Conservation (phyloP, 2,797 vertebrate genomes). For the Argya squamiceps region DNA sequence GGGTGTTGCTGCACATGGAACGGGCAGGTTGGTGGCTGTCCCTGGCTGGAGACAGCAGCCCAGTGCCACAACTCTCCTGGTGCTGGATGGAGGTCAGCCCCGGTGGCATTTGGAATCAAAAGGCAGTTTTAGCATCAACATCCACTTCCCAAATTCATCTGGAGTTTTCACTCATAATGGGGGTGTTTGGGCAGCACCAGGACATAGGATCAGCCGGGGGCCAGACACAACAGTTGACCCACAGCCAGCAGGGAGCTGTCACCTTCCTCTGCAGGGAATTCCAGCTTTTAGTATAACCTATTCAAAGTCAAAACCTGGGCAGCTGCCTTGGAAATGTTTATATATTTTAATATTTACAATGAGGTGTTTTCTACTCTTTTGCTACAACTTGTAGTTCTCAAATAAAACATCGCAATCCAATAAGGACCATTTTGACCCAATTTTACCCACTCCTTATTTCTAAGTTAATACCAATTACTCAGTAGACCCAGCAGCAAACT, state of each 20-base stretch:
- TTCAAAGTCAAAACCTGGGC: not conserved
- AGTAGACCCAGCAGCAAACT: not conserved
- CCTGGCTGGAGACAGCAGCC: rapidly evolving
- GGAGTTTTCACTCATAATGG: rapidly evolving
- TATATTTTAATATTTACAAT: not conserved
- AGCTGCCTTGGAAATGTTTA: not conserved
- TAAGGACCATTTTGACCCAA: not conserved
- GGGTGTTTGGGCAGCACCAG: not conserved
- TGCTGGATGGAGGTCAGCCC: not conserved
- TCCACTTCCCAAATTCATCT: not conserved
- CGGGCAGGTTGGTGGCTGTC: not conserved
- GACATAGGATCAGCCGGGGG: rapidly evolving
- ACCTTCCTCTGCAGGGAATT: not conserved
- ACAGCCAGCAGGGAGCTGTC: rapidly evolving
- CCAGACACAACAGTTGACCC: rapidly evolving
- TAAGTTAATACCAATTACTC: not conserved
- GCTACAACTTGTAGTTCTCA: not conserved
- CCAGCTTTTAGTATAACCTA: not conserved
- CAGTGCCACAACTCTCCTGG: rapidly evolving
- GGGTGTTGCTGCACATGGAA: not conserved
- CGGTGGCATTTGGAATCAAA: not conserved
- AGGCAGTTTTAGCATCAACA: not conserved
- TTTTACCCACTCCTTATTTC: not conserved
- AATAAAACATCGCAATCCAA: not conserved
- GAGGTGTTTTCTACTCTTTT: not conserved